Conservation (phyloP, 2,888 invertebrate genomes). For the Cepaea hortensis region DNA sequence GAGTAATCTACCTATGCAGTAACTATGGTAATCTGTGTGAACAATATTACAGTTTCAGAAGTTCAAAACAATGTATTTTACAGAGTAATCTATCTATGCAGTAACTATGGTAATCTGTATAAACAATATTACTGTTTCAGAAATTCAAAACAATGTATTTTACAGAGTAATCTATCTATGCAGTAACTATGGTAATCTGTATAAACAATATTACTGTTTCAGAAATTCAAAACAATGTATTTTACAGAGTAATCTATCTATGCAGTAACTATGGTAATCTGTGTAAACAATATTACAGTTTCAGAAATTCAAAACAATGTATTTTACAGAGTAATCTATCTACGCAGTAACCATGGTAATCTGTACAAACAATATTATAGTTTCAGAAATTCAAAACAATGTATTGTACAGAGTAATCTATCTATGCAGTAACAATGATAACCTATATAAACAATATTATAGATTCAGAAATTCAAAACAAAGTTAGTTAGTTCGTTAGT, state of each 20-base stretch:
- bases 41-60: not conserved
- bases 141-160: too few relatives aligned
- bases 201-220: not conserved
- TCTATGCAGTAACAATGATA: slow-evolving; percentile 49
- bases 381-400: too few relatives aligned
- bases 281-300: not conserved
- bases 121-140: not conserved
- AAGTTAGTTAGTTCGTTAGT: too few relatives aligned
- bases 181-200: slow-evolving; percentile 49
- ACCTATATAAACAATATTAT: slow-evolving; percentile 26
- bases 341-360: too few relatives aligned
- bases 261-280: slow-evolving; percentile 49
- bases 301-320: too few relatives aligned
- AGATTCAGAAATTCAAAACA: too few relatives aligned
- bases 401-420: too few relatives aligned
- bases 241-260: slow-evolving; percentile 36
- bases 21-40: slow-evolving; percentile 44
- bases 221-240: too few relatives aligned
- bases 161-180: slow-evolving; percentile 40
- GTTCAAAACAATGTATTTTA: too few relatives aligned
- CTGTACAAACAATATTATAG: too few relatives aligned
- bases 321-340: too few relatives aligned
- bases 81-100: slow-evolving; percentile 47
- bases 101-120: slow-evolving; percentile 47
- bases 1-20: slow-evolving; percentile 46